Evolutionary conservation across 2,113 vertebrate genomes (phyloP).

Genomic region (Rhabdornis inornatus): DNA sequence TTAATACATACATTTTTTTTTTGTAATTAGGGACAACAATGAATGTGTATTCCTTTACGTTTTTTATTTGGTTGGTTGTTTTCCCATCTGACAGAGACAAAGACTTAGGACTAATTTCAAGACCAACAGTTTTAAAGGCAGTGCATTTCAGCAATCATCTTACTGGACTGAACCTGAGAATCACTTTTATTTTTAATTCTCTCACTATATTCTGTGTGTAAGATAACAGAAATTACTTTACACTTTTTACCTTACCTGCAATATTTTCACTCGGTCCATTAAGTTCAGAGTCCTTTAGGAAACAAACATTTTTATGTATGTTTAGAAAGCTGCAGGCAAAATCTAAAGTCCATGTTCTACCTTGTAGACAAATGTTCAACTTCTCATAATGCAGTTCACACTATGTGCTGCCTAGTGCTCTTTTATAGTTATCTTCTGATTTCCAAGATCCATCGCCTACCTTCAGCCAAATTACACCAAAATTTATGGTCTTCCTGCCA

Average conservation of each 20-base stretch:
- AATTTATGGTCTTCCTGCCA: not conserved
- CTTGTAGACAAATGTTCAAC: not conserved
- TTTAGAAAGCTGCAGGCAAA: not conserved
- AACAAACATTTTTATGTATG: not conserved
- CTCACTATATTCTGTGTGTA: not conserved
- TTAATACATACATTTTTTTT: accelerated
- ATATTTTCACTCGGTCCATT: not conserved
- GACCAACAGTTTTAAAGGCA: not conserved
- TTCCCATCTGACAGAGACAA: not conserved
- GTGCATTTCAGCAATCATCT: not conserved
- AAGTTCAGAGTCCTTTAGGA: not conserved
- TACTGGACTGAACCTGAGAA: not conserved
- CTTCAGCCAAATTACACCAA: not conserved
- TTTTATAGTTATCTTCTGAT: not conserved
- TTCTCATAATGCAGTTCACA: not conserved
- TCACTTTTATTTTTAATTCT: not conserved
- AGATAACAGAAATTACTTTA: not conserved
- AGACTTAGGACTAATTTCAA: not conserved
- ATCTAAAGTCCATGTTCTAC: not conserved
- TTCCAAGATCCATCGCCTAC: not conserved
- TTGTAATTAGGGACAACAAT: not conserved
- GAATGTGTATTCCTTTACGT: not conserved
- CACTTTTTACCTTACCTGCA: not conserved
- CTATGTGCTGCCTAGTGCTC: not conserved
- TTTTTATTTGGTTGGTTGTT: not conserved